These are phyloP conservation scores for Rhabdornis inornatus DNA, from an alignment of 2,113 vertebrate species.

Conservation along the genomic window DNA sequence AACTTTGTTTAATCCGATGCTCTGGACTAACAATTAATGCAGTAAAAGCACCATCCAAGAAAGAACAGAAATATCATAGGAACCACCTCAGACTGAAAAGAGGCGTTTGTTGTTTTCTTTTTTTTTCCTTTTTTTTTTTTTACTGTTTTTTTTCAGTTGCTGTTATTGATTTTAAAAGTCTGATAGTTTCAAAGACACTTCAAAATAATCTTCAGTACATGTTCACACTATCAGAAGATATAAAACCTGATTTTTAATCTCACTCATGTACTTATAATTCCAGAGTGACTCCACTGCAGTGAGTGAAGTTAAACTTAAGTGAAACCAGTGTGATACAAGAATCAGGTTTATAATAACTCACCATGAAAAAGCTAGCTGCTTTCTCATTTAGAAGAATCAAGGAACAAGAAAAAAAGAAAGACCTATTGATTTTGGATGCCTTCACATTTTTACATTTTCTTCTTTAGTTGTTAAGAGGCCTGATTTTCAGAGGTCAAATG, in stretches of 20 bases:
- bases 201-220: slow-evolving; percentile 45
- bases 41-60: slow-evolving; percentile 70
- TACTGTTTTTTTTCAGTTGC: background rate
- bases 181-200: slow-evolving; percentile 60
- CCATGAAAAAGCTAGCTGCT: slow-evolving; percentile 35
- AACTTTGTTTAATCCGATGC: slow-evolving; percentile 41
- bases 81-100: slow-evolving; percentile 45
- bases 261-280: background rate
- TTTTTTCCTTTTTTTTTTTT: background rate
- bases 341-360: background rate
- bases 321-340: background rate
- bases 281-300: background rate
- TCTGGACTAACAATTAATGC: slow-evolving; percentile 55
- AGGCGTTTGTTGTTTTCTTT: slow-evolving; percentile 4
- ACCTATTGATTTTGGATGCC: slow-evolving; percentile 4
- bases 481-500: background rate
- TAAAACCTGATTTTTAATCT: slow-evolving; percentile 31
- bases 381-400: slow-evolving; percentile 14
- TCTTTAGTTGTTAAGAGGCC: background rate
- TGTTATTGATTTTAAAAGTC: slow-evolving; percentile 20
- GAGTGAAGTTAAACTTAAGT: background rate
- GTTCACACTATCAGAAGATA: slow-evolving; percentile 33
- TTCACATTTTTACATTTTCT: background rate
- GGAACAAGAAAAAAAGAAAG: background rate
- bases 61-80: slow-evolving; percentile 36